Base-by-base conservation (phyloP, 2,888 invertebrate species). In the Ischnus inquisitorius region DNA sequence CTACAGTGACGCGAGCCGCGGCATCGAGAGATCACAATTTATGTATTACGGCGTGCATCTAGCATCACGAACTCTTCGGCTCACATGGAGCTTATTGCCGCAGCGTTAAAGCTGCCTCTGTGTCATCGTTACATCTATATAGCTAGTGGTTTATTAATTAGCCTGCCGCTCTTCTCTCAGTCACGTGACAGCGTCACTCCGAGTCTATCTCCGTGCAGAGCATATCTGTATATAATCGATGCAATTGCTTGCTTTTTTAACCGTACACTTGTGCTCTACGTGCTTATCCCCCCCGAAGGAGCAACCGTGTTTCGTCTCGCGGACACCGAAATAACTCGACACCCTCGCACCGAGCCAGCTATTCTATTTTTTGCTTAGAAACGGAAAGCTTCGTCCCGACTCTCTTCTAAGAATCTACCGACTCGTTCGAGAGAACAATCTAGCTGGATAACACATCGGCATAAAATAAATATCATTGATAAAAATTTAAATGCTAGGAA, bases 291-390 rank as follows among this genome's bases (percentile, higher is more conserved):
- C 25, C 62, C 16, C 54, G 60, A 28, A 75, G 57, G 34, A 64
- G 19, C 69, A 48, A 65, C 34, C 54, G 69, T 28, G 64, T 68
- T 54, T 81, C 57, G 41, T 82, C 64, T 67, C 65, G 79, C 68
- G 67, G 71, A 75, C 64, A 75, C 82, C 75, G 43, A 85, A 85
- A 85, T 85, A 85, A 82, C 80, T 80, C 62, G 75, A 85, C 82
- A 72, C 84, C 82, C 82, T 82, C 84, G 79, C 79, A 82, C 82
- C 84, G 82, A 71, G 71, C 82, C 39, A 76, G 79, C 84, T 82
- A 84, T 82, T 85, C 84, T 85, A 85, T 85, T 85, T 85, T 85
- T 82, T 51, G 82, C 83, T 77, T 71, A 76, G 67, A 80, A 71
- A 67, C 77, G 60, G 60, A 83, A 77, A 83, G 64, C 75, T 48